Evolutionary conservation across 2,888 invertebrate species (phyloP).

Genomic region (Tenthredo scrophulariae): DNA sequence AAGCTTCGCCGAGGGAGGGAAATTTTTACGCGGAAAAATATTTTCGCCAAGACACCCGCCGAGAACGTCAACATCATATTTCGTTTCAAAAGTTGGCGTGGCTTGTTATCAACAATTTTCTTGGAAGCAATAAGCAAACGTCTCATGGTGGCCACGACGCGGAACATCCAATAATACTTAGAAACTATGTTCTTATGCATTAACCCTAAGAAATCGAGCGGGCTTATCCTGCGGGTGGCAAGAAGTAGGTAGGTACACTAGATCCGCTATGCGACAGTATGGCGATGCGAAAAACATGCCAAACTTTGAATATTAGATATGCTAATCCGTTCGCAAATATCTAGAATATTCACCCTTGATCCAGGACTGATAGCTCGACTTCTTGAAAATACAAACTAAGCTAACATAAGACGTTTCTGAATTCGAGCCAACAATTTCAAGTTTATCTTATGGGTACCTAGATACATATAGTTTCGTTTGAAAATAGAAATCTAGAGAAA

Average conservation of each 20-base stretch:
- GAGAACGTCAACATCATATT: conserved; percentile 51
- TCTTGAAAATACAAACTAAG: neutral
- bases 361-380: neutral
- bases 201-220: conserved; percentile 40
- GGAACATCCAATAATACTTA: conserved; percentile 46
- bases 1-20: conserved; percentile 3
- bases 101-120: conserved; percentile 47
- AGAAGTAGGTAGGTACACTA: conserved; percentile 7
- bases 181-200: conserved; percentile 52
- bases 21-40: conserved; percentile 19
- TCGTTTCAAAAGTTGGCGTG: neutral
- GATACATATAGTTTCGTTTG: neutral
- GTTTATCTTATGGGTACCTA: neutral
- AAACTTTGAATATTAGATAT: conserved; percentile 50
- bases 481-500: neutral
- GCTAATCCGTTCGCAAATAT: conserved; percentile 30
- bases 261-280: neutral
- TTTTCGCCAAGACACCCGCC: conserved; percentile 27
- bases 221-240: conserved; percentile 37
- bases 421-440: neutral
- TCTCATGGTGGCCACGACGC: neutral
- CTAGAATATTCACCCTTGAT: conserved; percentile 13
- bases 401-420: neutral
- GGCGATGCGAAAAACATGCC: conserved; percentile 29
- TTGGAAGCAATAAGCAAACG: conserved; percentile 47